A percentile compares a stretch with the other conserved stretches of the same genome.
phyloP scores from a whole-genome alignment of 2,888 invertebrate species.

The Opisthograptis luteolata region DNA sequence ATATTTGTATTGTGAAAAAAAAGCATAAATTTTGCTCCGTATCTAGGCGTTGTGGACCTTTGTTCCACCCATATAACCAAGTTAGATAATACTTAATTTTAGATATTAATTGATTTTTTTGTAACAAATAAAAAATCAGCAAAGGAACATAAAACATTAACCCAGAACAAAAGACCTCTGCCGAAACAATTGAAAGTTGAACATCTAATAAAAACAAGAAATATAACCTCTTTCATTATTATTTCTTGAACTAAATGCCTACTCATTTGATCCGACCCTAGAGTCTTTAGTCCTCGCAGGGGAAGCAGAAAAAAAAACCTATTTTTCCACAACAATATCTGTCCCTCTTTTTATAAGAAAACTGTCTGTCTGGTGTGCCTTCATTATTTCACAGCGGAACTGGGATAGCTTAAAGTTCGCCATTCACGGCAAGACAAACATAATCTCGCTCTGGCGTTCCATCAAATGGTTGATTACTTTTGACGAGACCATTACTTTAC shows the following conservation, averaged over 20 bases:
- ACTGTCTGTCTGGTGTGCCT: constrained; percentile 58
- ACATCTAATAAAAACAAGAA: constrained; percentile 6
- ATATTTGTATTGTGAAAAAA: no score
- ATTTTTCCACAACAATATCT: constrained; percentile 59
- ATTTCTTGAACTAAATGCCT: constrained; percentile 12
- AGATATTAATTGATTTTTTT: no score
- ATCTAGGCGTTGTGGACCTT: no score
- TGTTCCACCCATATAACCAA: no score
- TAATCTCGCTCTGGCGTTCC: background rate
- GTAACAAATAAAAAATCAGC: no score
- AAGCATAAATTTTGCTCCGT: no score
- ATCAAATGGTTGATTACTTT: constrained; percentile 1
- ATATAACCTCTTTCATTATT: constrained; percentile 3
- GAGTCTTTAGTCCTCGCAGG: constrained; percentile 26
- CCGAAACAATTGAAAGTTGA: background rate
- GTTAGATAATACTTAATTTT: no score
- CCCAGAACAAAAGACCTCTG: background rate
- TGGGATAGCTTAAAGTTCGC: constrained; percentile 49
- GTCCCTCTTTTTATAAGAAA: constrained; percentile 60
- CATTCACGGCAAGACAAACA: constrained; percentile 38
- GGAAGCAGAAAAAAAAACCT: constrained; percentile 45
- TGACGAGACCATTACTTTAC: background rate
- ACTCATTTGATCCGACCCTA: constrained; percentile 10
- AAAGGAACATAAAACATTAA: no score
- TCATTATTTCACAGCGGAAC: constrained; percentile 67